These are phyloP conservation scores for Sus cebifrons DNA, from an alignment of 2,797 vertebrate species.

Conservation along the genomic window DNA sequence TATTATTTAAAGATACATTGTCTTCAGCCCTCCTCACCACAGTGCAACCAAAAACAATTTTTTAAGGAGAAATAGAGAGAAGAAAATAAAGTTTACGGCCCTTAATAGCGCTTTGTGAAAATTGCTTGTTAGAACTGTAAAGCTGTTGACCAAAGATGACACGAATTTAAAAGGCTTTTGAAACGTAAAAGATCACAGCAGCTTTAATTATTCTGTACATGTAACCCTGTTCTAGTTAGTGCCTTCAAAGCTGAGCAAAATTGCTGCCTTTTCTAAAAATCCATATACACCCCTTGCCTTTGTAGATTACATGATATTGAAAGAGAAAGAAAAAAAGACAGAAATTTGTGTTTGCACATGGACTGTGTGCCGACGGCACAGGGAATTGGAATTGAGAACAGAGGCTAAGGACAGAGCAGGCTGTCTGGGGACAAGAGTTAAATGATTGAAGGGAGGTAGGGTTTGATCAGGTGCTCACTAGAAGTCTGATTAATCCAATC, in stretches of 20 bases:
- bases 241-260: constrained; percentile 74
- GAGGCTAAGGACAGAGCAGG: neutral
- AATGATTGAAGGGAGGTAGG: neutral
- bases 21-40: constrained; percentile 83
- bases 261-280: neutral
- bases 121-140: constrained; percentile 87
- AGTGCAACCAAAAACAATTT: constrained; percentile 70
- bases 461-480: neutral
- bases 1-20: constrained; percentile 81
- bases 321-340: neutral
- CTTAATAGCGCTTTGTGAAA: constrained; percentile 84
- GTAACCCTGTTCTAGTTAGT: constrained; percentile 77
- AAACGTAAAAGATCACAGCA: constrained; percentile 67
- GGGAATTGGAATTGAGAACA: neutral
- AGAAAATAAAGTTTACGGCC: constrained; percentile 88
- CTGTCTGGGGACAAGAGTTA: neutral
- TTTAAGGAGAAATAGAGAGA: constrained; percentile 70
- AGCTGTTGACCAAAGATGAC: constrained; percentile 86
- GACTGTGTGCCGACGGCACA: neutral
- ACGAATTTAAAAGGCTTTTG: constrained; percentile 84
- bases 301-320: constrained; percentile 33
- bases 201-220: constrained; percentile 87
- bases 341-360: neutral
- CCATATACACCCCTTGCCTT: neutral
- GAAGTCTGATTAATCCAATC: neutral